Base-by-base conservation (phyloP, 2,797 vertebrate genomes). In the Sphaeramia orbicularis region DNA sequence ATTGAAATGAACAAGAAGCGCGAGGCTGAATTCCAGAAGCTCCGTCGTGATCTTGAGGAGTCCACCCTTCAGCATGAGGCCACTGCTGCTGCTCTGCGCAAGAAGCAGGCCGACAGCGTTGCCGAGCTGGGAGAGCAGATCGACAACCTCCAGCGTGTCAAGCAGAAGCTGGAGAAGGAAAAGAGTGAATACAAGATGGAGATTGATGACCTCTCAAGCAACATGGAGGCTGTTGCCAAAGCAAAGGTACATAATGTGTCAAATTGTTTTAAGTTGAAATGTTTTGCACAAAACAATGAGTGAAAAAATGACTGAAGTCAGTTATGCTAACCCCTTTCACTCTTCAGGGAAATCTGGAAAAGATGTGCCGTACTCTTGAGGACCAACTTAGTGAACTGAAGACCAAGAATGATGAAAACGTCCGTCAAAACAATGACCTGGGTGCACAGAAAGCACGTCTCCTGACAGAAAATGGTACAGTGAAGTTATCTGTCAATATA, bases 181-280 rank as follows among this genome's bases (percentile, higher is more conserved):
- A 96, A 96, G 89, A 96, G 95, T 0, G 95, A 97, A 86, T 70
- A 94, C 80, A 97, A 96, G 88, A 96, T 97, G 95, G 96, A 97
- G 87, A 93, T 96, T 0, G 95, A 97, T 0, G 95, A 96, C 79
- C 14, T 97, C 41, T 93, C 94, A 71, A 94, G 95, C 61, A 97
- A 96, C 41, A 78, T 96, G 6, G 96, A 96, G 56, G 86, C 92
- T 2, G 83, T 96, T 71, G 93, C 95, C 16, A 97, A 96, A 79
- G 86, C 95, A 2, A 97, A 97, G 92, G 96, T 96, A 75, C 24
- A 45, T 13, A 32, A 27, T 5, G 24, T 1, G 45, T 41, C 16
- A 1, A 38, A 6, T 13, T n/a, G 9, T 18, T 37, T 38, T 48
- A 14, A 49, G n/a, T n/a, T n/a, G n/a, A n/a, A n/a, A n/a, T n/a